Evolutionary conservation across 1,140 invertebrate species (phyloP).

Genomic region (Cotesia vestalis): DNA sequence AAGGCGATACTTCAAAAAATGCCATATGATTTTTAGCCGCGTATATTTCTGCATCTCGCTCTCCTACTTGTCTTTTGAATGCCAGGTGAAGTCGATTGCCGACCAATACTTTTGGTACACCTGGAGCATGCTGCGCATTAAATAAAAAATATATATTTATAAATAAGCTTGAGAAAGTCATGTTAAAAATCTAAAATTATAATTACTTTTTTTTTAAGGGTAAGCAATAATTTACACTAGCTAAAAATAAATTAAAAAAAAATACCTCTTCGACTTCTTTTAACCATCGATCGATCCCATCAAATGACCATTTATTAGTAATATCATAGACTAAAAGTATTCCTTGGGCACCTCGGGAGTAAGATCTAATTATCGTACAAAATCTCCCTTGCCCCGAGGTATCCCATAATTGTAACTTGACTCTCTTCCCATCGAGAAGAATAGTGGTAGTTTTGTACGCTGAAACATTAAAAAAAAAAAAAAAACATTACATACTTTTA

Average conservation of each 20-base stretch:
- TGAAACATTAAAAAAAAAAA: constrained; percentile 61
- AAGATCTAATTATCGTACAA: constrained; percentile 96
- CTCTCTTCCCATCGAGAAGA: constrained; percentile 93
- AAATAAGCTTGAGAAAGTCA: background rate
- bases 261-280: constrained; percentile 96
- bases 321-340: constrained; percentile 97
- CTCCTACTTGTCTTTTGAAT: constrained; percentile 93
- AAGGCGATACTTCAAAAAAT: constrained; percentile 95
- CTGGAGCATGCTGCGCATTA: constrained; percentile 86
- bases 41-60: constrained; percentile 90
- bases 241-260: too few species aligned
- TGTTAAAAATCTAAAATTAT: too few species aligned
- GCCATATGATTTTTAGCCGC: constrained; percentile 96
- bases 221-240: too few species aligned
- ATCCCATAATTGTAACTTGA: constrained; percentile 96
- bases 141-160: constrained; percentile 23
- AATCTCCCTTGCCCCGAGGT: constrained; percentile 96
- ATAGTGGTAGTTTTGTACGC: constrained; percentile 97
- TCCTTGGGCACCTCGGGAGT: constrained; percentile 95
- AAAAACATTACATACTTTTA: constrained; percentile 26
- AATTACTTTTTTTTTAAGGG: too few species aligned
- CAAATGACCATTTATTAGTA: constrained; percentile 98
- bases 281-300: constrained; percentile 95
- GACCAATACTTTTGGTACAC: constrained; percentile 95
- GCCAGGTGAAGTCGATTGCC: constrained; percentile 96